Evolutionary conservation across 2,113 vertebrate genomes (phyloP).

Genomic region (Coptodon rendalli): DNA sequence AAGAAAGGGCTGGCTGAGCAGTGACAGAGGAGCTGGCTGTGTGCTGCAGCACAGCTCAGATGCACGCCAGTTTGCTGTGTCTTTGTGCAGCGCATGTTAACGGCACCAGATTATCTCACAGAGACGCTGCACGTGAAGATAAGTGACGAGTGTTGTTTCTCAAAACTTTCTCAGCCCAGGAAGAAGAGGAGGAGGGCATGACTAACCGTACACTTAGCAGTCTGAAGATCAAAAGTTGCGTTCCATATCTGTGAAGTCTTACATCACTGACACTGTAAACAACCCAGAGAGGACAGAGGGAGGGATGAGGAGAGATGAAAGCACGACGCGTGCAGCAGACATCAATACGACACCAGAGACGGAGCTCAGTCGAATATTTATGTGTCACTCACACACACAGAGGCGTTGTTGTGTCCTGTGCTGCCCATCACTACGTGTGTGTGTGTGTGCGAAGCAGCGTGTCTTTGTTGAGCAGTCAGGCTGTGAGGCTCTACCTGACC

Average conservation of each 20-base stretch:
- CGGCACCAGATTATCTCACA: background rate
- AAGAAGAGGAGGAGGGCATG: background rate
- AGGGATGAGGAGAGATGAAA: constrained; percentile 2
- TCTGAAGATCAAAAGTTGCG: background rate
- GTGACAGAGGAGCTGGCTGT: background rate
- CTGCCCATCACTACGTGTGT: background rate
- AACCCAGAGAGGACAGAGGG: background rate
- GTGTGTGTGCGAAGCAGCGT: background rate
- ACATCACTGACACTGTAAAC: constrained; percentile 1
- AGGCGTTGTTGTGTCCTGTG: background rate
- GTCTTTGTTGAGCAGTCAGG: background rate
- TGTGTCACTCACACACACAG: background rate
- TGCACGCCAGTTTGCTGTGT: background rate
- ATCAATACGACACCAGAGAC: background rate
- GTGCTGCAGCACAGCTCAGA: background rate
- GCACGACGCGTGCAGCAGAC: background rate
- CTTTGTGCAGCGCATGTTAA: background rate
- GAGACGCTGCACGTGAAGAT: background rate
- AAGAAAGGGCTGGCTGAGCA: background rate
- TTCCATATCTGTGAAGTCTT: background rate
- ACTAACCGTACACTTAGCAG: background rate
- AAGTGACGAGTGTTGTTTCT: background rate
- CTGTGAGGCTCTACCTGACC: background rate
- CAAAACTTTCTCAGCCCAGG: background rate
- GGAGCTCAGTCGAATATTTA: background rate